Base-by-base conservation (phyloP, 2,888 invertebrate genomes). In the Hydrotaea diabolus region DNA sequence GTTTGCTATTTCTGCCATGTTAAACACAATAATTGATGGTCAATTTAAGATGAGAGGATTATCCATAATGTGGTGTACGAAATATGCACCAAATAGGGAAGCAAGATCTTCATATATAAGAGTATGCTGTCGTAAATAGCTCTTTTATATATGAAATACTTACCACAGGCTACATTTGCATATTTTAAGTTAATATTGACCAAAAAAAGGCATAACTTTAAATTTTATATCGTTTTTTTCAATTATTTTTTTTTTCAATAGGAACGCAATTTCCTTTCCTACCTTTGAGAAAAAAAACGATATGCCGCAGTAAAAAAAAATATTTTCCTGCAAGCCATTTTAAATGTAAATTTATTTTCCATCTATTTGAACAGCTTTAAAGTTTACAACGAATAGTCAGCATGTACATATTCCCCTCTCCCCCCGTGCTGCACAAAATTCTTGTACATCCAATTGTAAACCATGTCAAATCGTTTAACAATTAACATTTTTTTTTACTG, bases 381-480 rank as follows among this genome's bases (percentile, higher is more conserved):
- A 49, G 49, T n/a, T n/a, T 49, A n/a, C 15, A 49, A 49, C n/a
- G 49, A n/a, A n/a, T 31, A 7, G 31, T 39, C 39, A 39, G 39
- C 39, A 39, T 7, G 7, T 7, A 31, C 31, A 31, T 7, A n/a
- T n/a, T n/a, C n/a, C n/a, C n/a, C n/a, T n/a, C n/a, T n/a, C n/a
- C n/a, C n/a, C n/a, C n/a, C n/a, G n/a, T n/a, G 36, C 36, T 8
- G 8, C 3, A 36, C 36, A 36, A 36, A 36, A 36, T 13, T 43
- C 21, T 13, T 23, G 57, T 13, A 66, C 17, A 26, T 46, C 57
- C 59, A 59, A n/a, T 62, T 72, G 23, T 46, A 77, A 77, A 71
- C 49, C 62, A 62, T 72, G 62, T 72, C 62, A 72, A 78, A 72
- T 72, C 21, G 62, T 72, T 78, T 62, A 72, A 62, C 21, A 78